These are phyloP conservation scores for Anolis apletophallus DNA, from an alignment of 2,797 vertebrate species.

Conservation along the genomic window DNA sequence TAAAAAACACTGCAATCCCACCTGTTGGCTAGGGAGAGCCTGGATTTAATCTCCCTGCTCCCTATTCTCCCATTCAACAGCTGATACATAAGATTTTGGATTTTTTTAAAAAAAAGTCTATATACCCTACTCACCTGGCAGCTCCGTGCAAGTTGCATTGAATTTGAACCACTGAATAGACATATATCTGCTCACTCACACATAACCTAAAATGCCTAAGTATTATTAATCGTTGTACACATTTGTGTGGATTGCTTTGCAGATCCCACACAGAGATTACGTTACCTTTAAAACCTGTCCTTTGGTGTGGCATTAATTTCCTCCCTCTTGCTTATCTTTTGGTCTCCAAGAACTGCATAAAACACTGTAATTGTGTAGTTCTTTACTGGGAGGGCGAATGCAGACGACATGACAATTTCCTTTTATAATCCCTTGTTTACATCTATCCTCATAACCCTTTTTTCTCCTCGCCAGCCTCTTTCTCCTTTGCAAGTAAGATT, in stretches of 20 bases:
- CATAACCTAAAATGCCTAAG: conserved; percentile 56
- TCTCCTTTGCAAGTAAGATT: conserved; percentile 51
- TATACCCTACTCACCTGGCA: neutral
- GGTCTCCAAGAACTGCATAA: conserved; percentile 36
- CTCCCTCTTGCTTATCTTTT: conserved; percentile 60
- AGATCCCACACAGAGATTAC: conserved; percentile 65
- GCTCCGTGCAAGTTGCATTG: neutral
- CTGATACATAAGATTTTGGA: neutral
- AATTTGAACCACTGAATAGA: neutral
- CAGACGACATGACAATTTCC: conserved; percentile 38
- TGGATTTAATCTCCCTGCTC: neutral
- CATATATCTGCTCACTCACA: neutral
- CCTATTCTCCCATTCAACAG: neutral
- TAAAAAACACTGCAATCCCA: neutral
- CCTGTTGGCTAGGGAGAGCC: too few species aligned
- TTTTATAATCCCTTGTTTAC: conserved; percentile 35
- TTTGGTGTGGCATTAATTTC: conserved; percentile 63
- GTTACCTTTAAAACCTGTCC: conserved; percentile 65
- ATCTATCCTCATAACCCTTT: neutral
- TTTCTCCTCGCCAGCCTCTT: neutral
- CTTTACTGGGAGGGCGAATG: conserved; percentile 48
- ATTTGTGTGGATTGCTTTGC: conserved; percentile 66
- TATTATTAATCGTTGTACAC: conserved; percentile 64
- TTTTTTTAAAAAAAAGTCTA: neutral
- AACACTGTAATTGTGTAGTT: conserved; percentile 42